Percentiles rank a stretch among this genome's conserved stretches.
Evolutionary conservation across 1,140 invertebrate genomes (phyloP).

Genomic region (Chlorops oryzae): DNA sequence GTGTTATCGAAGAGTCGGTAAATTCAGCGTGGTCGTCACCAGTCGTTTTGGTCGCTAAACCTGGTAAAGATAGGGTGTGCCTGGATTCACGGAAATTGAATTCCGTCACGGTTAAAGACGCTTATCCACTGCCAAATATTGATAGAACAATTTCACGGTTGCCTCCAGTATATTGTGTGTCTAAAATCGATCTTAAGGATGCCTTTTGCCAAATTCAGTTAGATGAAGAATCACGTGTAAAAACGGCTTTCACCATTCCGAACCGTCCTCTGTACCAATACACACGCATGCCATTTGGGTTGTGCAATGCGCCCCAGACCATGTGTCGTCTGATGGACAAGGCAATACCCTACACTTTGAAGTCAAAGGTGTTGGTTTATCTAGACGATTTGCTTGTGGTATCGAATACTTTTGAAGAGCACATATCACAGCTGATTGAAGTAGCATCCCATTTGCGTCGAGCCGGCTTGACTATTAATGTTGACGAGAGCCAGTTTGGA

Average conservation of each 20-base stretch:
- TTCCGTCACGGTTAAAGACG: slow-evolving; percentile 10
- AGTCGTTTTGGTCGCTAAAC: slow-evolving; percentile 10
- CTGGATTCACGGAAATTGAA: slow-evolving; percentile 14
- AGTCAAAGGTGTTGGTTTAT: slow-evolving; percentile 15
- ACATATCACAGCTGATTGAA: slow-evolving; percentile 3
- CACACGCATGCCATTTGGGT: too few relatives aligned
- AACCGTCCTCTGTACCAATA: too few relatives aligned
- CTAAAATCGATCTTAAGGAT: slow-evolving; percentile 34
- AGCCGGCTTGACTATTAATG: slow-evolving; percentile 20
- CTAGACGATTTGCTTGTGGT: slow-evolving; percentile 14
- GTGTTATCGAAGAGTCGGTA: slow-evolving; percentile 14
- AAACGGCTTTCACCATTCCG: too few relatives aligned
- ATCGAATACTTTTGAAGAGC: slow-evolving; percentile 8
- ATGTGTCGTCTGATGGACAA: slow-evolving; percentile 14
- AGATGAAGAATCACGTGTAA: slow-evolving; percentile 23
- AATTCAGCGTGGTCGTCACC: slow-evolving; percentile 15
- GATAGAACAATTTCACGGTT: slow-evolving; percentile 10
- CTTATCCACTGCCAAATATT: slow-evolving; percentile 14
- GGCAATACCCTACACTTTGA: slow-evolving; percentile 43
- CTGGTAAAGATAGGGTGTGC: slow-evolving; percentile 8
- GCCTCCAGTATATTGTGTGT: slow-evolving; percentile 17
- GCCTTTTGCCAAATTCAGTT: slow-evolving; percentile 42
- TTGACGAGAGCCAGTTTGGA: slow-evolving; percentile 23
- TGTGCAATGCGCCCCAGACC: too few relatives aligned
- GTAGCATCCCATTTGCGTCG: background rate